A percentile compares a stretch with the other conserved stretches of the same genome.
Conservation (phyloP, 2,888 invertebrate species). For the Dastarcus helophoroides region DNA sequence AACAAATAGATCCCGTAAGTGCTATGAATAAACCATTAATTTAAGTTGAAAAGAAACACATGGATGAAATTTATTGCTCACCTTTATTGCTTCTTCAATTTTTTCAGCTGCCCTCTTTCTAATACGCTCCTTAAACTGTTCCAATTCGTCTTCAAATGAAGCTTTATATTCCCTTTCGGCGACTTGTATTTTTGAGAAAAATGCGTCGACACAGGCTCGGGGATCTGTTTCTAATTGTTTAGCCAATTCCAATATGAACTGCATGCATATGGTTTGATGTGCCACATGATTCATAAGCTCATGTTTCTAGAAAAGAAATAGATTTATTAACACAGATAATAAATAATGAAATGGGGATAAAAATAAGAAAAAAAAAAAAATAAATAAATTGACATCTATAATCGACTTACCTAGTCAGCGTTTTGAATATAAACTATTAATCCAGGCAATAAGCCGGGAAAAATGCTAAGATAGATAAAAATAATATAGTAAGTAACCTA, state of each 20-base stretch:
- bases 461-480: no score
- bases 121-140: slow-evolving; percentile 80
- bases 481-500: no score
- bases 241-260: slow-evolving; percentile 93
- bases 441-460: no score
- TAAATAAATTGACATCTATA: no score
- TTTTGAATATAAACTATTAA: no score
- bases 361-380: no score
- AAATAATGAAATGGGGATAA: no score
- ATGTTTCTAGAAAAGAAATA: slow-evolving; percentile 58
- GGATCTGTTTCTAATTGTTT: slow-evolving; percentile 90
- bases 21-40: no score
- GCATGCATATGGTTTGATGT: slow-evolving; percentile 97
- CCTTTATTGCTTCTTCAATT: slow-evolving; percentile 59
- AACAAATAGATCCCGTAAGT: no score
- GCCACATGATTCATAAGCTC: slow-evolving; percentile 93
- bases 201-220: slow-evolving; percentile 76
- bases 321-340: no score
- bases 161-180: slow-evolving; percentile 89
- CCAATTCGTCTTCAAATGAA: slow-evolving; percentile 88
- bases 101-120: slow-evolving; percentile 74
- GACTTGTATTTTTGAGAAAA: slow-evolving; percentile 80
- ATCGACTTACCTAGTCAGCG: no score
- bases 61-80: slow-evolving; percentile 15
- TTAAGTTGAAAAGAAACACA: slow-evolving; percentile 1